These are phyloP conservation scores for Mycalesis mineus DNA, from an alignment of 2,888 invertebrate species.

Conservation along the genomic window DNA sequence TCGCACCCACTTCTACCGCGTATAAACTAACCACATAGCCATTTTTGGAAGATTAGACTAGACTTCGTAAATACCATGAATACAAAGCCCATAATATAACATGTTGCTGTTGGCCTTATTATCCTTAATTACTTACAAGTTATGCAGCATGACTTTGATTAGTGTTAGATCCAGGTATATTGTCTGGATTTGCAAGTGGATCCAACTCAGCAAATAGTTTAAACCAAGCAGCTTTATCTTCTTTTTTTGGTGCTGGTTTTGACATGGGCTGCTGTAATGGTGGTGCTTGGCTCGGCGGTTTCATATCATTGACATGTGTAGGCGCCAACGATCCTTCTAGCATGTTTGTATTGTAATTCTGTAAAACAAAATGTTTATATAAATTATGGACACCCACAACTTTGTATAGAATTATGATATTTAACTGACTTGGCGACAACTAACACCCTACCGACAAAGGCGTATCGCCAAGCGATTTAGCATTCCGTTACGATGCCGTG, in stretches of 20 bases:
- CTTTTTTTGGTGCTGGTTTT: slow-evolving; percentile 62
- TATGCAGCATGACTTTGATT: slow-evolving; percentile 75
- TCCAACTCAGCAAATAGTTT: slow-evolving; percentile 95
- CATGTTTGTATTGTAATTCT: slow-evolving; percentile 48
- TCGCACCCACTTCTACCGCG: too few relatives aligned
- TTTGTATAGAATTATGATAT: too few relatives aligned
- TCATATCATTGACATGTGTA: slow-evolving; percentile 34
- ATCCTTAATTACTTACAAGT: slow-evolving; percentile 13
- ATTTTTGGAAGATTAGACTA: too few relatives aligned
- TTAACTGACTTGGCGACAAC: too few relatives aligned
- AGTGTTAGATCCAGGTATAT: slow-evolving; percentile 60
- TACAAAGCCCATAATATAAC: too few relatives aligned
- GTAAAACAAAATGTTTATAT: slow-evolving; percentile 30
- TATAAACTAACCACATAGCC: too few relatives aligned
- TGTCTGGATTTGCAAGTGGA: slow-evolving; percentile 91
- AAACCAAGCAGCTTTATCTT: slow-evolving; percentile 85
- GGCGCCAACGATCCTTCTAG: slow-evolving; percentile 47
- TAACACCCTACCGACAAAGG: too few relatives aligned
- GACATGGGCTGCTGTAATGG: slow-evolving; percentile 3
- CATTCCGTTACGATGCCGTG: too few relatives aligned
- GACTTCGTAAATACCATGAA: too few relatives aligned
- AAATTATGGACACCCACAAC: too few relatives aligned
- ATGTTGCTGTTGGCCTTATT: not conserved
- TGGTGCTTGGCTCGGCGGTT: slow-evolving; percentile 27
- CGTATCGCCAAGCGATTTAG: too few relatives aligned